Evolutionary conservation across 1,140 invertebrate species (phyloP).

Genomic region (Metopolophium dirhodum): DNA sequence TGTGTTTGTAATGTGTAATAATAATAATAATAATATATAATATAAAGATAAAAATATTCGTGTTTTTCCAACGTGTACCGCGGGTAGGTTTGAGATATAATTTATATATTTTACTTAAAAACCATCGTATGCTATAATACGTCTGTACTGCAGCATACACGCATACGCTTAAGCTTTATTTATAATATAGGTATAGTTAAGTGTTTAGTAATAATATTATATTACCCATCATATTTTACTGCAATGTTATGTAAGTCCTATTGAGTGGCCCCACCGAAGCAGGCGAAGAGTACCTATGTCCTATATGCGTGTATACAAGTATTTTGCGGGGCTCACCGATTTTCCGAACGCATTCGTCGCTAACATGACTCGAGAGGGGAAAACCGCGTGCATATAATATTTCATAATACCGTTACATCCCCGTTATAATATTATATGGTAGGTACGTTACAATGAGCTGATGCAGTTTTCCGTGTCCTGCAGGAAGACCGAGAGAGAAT

Average conservation of each 20-base stretch:
- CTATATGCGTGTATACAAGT: background rate
- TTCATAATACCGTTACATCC: background rate
- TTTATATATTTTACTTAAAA: background rate
- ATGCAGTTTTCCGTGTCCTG: no score
- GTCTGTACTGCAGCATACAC: no score
- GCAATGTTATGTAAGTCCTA: background rate
- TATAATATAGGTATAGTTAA: background rate
- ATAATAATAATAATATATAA: background rate
- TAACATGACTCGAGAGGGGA: no score
- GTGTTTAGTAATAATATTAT: no score
- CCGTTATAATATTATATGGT: no score
- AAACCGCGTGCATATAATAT: background rate
- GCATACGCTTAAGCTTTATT: background rate
- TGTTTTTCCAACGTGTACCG: background rate
- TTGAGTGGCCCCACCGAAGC: no score
- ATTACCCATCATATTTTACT: no score
- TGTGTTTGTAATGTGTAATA: background rate
- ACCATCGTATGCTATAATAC: background rate
- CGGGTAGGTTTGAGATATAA: background rate
- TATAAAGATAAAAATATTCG: conserved; percentile 2
- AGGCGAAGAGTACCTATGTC: background rate
- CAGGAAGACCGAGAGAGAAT: no score
- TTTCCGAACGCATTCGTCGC: background rate
- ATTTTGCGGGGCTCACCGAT: background rate
- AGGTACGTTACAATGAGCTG: no score